These are phyloP conservation scores for Drosophila fulvimacula DNA, from an alignment of 2,888 invertebrate genomes.

Conservation along the genomic window DNA sequence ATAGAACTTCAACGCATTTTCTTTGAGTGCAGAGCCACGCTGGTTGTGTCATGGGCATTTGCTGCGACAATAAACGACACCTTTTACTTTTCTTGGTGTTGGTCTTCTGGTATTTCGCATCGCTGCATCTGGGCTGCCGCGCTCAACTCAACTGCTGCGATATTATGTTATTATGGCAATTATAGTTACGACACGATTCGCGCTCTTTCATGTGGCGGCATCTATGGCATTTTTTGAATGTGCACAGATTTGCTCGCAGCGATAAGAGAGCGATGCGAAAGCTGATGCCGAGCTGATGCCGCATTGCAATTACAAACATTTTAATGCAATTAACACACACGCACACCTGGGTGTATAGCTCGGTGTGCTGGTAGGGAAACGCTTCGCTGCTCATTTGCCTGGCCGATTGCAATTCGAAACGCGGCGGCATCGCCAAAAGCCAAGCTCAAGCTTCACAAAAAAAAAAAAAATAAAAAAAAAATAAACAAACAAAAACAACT, in stretches of 20 bases:
- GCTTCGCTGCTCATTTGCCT: slow-evolving; percentile 72
- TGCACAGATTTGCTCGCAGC: slow-evolving; percentile 52
- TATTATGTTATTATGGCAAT: slow-evolving; percentile 81
- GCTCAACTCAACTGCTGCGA: slow-evolving; percentile 40
- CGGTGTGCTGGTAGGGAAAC: slow-evolving; percentile 17
- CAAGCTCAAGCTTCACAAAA: slow-evolving; percentile 54
- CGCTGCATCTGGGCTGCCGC: slow-evolving; percentile 13
- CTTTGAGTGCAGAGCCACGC: slow-evolving; percentile 18
- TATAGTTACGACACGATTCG: slow-evolving; percentile 75
- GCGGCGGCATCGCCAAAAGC: slow-evolving; percentile 63
- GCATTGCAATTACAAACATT: slow-evolving; percentile 82
- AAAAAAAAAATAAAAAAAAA: slow-evolving; percentile 13
- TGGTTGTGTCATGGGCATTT: slow-evolving; percentile 21
- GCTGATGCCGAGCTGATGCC: slow-evolving; percentile 26
- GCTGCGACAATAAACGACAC: slow-evolving; percentile 56
- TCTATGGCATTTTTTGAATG: slow-evolving; percentile 71
- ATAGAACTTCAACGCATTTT: slow-evolving; percentile 6
- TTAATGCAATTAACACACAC: slow-evolving; percentile 84
- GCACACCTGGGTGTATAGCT: slow-evolving; percentile 8
- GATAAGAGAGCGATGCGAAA: slow-evolving; percentile 43
- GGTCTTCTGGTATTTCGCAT: slow-evolving; percentile 34
- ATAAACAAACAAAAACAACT: slow-evolving; percentile 29
- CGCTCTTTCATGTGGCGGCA: slow-evolving; percentile 60
- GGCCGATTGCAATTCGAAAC: slow-evolving; percentile 71
- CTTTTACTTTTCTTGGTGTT: slow-evolving; percentile 32